These are phyloP conservation scores for Cariama cristata DNA, from an alignment of 2,113 vertebrate species.

Conservation along the genomic window DNA sequence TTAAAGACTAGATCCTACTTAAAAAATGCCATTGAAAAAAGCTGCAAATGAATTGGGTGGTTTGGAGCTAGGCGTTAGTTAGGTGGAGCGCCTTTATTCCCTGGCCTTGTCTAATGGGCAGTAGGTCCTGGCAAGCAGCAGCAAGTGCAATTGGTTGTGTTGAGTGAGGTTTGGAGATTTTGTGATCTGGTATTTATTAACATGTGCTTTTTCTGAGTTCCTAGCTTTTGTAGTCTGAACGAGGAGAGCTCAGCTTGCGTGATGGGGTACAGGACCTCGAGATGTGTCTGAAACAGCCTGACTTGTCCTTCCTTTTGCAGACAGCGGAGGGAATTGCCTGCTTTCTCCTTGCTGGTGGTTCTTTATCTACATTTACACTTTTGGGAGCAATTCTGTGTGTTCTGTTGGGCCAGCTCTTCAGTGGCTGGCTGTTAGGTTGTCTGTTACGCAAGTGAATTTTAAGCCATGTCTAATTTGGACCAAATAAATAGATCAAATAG, in stretches of 20 bases:
- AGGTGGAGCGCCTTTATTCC: not conserved
- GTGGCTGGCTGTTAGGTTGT: not conserved
- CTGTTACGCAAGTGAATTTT: rapidly evolving
- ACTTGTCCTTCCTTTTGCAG: not conserved
- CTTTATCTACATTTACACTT: rapidly evolving
- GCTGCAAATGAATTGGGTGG: not conserved
- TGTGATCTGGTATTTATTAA: not conserved
- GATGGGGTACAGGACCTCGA: not conserved
- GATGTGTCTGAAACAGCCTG: not conserved
- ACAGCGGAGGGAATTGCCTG: not conserved
- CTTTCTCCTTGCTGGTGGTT: rapidly evolving
- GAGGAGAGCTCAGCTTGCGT: not conserved
- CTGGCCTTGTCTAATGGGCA: not conserved
- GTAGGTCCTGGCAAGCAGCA: not conserved
- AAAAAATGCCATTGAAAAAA: not conserved
- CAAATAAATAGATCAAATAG: not conserved
- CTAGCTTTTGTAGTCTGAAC: rapidly evolving
- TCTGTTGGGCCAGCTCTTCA: not conserved
- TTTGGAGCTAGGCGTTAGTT: not conserved
- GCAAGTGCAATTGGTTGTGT: not conserved
- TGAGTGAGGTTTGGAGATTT: constrained; percentile 17
- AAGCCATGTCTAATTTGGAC: not conserved
- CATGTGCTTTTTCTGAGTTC: not conserved
- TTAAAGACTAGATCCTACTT: not conserved
- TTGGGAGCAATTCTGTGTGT: not conserved